A percentile compares a stretch with the other conserved stretches of the same genome.
These are phyloP conservation scores for Eilema caniola DNA, from an alignment of 2,888 invertebrate species.

Conservation along the genomic window DNA sequence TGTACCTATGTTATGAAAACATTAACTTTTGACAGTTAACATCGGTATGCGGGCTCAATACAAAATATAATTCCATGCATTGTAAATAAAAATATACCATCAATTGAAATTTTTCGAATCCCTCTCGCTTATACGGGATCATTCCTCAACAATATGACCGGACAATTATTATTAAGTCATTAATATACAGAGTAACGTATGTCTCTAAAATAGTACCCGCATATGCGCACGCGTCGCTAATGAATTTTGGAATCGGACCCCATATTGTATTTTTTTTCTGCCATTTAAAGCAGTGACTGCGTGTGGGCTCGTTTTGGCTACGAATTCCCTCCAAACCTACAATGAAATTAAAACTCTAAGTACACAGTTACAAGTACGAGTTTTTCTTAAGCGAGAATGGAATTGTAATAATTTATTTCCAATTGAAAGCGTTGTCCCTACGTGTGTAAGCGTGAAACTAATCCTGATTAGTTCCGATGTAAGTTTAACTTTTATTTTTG, in stretches of 20 bases:
- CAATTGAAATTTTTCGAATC: constrained; percentile 46
- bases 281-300: constrained; percentile 55
- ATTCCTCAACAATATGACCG: constrained; percentile 60
- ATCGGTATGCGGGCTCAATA: constrained; percentile 48
- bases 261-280: constrained; percentile 50
- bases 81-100: constrained; percentile 46
- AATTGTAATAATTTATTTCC: constrained; percentile 17
- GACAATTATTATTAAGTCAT: constrained; percentile 79
- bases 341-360: constrained; percentile 19
- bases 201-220: constrained; percentile 62
- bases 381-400: neutral
- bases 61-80: constrained; percentile 46
- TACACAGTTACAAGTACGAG: neutral
- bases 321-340: constrained; percentile 24
- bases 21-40: constrained; percentile 10
- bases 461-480: constrained; percentile 18
- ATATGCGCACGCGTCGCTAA: constrained; percentile 66
- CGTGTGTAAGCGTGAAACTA: constrained; percentile 6
- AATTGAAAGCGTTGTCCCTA: constrained; percentile 19
- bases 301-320: constrained; percentile 60
- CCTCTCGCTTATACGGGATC: constrained; percentile 57
- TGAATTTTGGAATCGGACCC: constrained; percentile 61
- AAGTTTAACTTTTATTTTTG: constrained; percentile 13
- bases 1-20: neutral
- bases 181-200: constrained; percentile 60